Evolutionary conservation across 1,140 invertebrate genomes (phyloP).

Genomic region (Aphidius ervi): DNA sequence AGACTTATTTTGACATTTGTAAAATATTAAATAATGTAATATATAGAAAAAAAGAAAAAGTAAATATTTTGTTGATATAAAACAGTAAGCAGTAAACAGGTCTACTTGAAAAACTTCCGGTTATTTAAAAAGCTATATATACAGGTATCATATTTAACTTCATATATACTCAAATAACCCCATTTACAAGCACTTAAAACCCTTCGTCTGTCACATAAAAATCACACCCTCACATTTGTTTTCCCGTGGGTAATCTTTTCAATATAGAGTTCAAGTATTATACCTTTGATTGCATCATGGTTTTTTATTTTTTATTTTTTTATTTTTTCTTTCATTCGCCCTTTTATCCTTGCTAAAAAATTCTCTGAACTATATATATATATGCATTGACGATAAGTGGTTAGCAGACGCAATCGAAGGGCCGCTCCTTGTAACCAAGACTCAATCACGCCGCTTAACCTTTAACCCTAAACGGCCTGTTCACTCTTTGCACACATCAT

Average conservation of each 20-base stretch:
- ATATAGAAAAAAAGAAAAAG: too few relatives aligned
- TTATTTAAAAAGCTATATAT: too few relatives aligned
- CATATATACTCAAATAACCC: too few relatives aligned
- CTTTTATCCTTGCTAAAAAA: too few relatives aligned
- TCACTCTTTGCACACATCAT: slow-evolving; percentile 22
- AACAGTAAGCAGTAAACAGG: too few relatives aligned
- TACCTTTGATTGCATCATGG: slow-evolving; percentile 54
- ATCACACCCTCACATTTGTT: slow-evolving; percentile 43
- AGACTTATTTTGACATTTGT: too few relatives aligned
- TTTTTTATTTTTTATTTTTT: slow-evolving; percentile 33
- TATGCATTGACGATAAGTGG: slow-evolving; percentile 35
- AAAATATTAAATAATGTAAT: too few relatives aligned
- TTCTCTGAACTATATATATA: slow-evolving; percentile 5
- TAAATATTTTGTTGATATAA: too few relatives aligned
- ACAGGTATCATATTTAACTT: too few relatives aligned
- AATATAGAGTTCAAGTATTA: slow-evolving; percentile 56
- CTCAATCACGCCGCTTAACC: slow-evolving; percentile 55
- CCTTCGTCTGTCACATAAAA: neutral
- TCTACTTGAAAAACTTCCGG: too few relatives aligned
- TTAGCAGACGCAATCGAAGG: slow-evolving; percentile 39
- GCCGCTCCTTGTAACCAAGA: slow-evolving; percentile 52
- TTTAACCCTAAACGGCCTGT: slow-evolving; percentile 39
- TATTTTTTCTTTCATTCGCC: neutral
- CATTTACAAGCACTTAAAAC: too few relatives aligned
- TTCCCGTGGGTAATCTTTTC: slow-evolving; percentile 52